Base-by-base conservation (phyloP, 2,113 vertebrate species). In the Ochotona princeps region DNA sequence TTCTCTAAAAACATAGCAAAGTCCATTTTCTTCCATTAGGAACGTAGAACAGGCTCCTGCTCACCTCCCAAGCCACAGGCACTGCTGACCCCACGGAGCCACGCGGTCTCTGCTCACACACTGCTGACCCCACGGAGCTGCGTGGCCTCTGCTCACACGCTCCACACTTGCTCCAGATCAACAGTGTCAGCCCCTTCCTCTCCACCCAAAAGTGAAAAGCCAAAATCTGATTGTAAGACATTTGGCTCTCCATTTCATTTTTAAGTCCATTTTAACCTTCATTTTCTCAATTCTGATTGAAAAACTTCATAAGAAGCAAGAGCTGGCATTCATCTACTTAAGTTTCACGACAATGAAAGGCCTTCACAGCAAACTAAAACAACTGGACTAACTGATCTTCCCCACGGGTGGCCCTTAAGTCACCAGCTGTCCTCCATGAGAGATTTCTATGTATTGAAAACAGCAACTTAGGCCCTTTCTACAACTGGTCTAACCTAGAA, bases 261-360 rank as follows among this genome's bases (percentile, higher is more conserved):
- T 89, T 83, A 75, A 49, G 20, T 78, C 26, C 60, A 85, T 70
- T 32, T 79, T 84, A 74, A 8, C 89, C 75, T 75, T 69, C 7
- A 30, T 18, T 8, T 79, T 91, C 83, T 89, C 57, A 69, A 84
- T 63, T 83, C 66, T 94, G 81, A 92, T 63, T 11, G 87, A 3
- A 87, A 72, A 87, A 87, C 26, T 87, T 91, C 67, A 60, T 49
- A 49, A 83, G 82, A 88, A 83, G 38, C 38, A 44, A 79, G 7
- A 88, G 72, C 69, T 32, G 90, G 17, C 32, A 73, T 75, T 90
- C 75, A 69, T 95, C 26, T 32, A 66, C 7, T 81, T 85, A 47
- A 65, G 26, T 96, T 90, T 86, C 90, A 92, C 17, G 21, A 94
- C 63, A 88, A 80, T 80, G 20, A 47, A 95, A 69, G 15, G 25